phyloP scores from a whole-genome alignment of 1,140 invertebrate genomes.

The Callitettix versicolor region DNA sequence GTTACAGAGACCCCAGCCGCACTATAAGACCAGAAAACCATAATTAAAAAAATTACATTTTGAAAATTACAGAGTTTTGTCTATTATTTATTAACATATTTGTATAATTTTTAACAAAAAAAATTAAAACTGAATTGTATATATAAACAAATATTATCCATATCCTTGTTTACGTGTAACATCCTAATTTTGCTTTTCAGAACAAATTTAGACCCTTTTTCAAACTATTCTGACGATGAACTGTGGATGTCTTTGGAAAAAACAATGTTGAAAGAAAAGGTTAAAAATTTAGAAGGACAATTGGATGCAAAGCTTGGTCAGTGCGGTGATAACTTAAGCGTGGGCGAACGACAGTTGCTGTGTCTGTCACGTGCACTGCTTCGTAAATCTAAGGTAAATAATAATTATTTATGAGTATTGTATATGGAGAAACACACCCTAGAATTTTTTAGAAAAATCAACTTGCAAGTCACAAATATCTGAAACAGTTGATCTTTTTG shows the following conservation, averaged over 20 bases:
- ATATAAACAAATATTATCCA: neutral
- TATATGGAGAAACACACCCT: no score
- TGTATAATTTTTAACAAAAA: no score
- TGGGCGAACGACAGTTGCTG: slow-evolving; percentile 77
- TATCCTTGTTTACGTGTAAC: neutral
- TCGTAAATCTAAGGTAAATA: slow-evolving; percentile 65
- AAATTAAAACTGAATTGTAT: neutral
- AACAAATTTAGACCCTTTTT: slow-evolving; percentile 73
- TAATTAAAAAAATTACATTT: no score
- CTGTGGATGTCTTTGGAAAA: slow-evolving; percentile 67
- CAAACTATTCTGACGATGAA: slow-evolving; percentile 54
- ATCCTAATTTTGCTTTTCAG: slow-evolving; percentile 7
- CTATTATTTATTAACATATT: no score
- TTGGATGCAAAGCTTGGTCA: slow-evolving; percentile 51
- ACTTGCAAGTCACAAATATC: neutral
- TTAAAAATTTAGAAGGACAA: slow-evolving; percentile 51
- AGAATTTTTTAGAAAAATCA: neutral
- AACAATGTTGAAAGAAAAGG: slow-evolving; percentile 58
- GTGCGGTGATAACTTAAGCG: slow-evolving; percentile 57
- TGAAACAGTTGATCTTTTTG: no score
- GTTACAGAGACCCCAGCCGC: no score
- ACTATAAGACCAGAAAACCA: no score
- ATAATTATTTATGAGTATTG: neutral
- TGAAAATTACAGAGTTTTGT: no score
- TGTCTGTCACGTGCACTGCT: slow-evolving; percentile 79